A percentile compares a stretch with the other conserved stretches of the same genome.
Conservation (phyloP, 2,888 invertebrate species). For the Thalpophila matura region DNA sequence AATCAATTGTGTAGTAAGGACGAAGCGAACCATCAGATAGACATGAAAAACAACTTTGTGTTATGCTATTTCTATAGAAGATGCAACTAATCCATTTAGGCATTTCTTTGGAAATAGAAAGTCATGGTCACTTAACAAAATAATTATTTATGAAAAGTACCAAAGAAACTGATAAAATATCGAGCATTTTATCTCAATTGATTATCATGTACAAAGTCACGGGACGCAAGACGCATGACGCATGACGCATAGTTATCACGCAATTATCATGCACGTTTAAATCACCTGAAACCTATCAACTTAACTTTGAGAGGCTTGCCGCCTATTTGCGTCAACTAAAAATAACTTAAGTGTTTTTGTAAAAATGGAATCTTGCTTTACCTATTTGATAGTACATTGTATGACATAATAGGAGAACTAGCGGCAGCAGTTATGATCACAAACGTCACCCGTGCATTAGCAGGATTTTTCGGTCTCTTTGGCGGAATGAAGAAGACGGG, state of each 20-base stretch:
- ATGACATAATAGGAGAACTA: no score
- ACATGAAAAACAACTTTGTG: no score
- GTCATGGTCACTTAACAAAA: slow-evolving; percentile 25
- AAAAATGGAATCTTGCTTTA: slow-evolving; percentile 15
- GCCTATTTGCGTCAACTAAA: background rate
- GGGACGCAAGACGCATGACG: slow-evolving; percentile 25
- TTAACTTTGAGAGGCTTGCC: slow-evolving; percentile 12
- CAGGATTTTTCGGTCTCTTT: no score
- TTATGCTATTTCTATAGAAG: no score
- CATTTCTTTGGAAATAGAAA: no score
- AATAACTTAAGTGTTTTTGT: slow-evolving; percentile 16
- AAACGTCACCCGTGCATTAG: no score
- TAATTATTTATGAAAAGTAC: slow-evolving; percentile 25
- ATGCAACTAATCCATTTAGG: no score
- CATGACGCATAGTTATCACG: slow-evolving; percentile 1
- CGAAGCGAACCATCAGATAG: no score
- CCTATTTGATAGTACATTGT: no score
- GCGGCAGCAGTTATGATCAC: no score
- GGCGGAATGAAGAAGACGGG: no score
- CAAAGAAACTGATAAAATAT: slow-evolving; percentile 36
- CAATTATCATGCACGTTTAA: background rate
- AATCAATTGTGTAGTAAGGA: no score
- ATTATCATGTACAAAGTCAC: slow-evolving; percentile 30
- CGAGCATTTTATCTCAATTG: slow-evolving; percentile 25
- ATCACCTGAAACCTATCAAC: slow-evolving; percentile 26